Base-by-base conservation (phyloP, 2,888 invertebrate genomes). In the Agrilus biguttatus region DNA sequence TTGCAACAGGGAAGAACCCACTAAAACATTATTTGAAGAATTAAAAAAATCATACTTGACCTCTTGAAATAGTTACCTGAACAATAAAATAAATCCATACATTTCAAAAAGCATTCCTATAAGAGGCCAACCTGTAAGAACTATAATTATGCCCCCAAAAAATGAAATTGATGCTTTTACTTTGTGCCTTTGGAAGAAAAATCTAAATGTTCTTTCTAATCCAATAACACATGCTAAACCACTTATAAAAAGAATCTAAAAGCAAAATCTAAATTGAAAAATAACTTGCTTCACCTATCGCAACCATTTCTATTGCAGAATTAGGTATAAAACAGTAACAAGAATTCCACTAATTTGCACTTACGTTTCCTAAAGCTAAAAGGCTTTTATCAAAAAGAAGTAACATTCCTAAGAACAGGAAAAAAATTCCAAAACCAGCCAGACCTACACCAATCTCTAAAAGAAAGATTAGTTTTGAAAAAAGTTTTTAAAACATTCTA, bases 291-390 rank as follows among this genome's bases (percentile, higher is more conserved):
- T 21, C 3, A 21, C 21, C 21, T 21, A 21, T 21, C 21, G 7
- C 5, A 21, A 21, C 5, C 3, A 5, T 5, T 21, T 7, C 7
- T 21, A 21, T 12, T 36, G 36, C 8, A 17, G 3, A 36, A 36
- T 14, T 8, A 17, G 17, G 17, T 36, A 12, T 33, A 42, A 33
- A 32, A 23, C 23, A 23, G 6, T 12, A 13, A 36, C 43, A 33
- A 33, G 12, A n/a, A 39, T 32, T 28, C 28, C 28, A 28, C 2
- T 28, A 39, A 34, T 21, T 1, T 23, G 42, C 53, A 78, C 88
- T 83, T 75, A 97, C 97, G 77, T 98, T 99, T 63, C 98, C 98
- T 64, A 98, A 91, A n/a, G 97, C 97, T 44, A 98, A 70, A 44
- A 98, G 71, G 41, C 97, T 97, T 68, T 92, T 93, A 67, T 98